A percentile compares a stretch with the other conserved stretches of the same genome.
phyloP scores from a whole-genome alignment of 2,797 vertebrate species.

The Acridotheres tristis region DNA sequence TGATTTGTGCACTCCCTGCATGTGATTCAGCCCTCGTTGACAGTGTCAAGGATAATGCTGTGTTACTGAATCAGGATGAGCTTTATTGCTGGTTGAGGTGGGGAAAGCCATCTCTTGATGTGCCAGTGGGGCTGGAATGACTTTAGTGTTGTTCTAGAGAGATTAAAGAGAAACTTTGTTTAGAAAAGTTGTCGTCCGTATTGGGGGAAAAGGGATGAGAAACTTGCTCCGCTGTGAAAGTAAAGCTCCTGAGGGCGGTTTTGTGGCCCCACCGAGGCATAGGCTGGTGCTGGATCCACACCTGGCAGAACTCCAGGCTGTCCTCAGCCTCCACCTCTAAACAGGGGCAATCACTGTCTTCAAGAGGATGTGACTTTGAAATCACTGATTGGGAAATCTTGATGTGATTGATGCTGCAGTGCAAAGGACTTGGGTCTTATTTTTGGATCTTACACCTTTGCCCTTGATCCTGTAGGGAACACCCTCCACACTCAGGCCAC shows the following conservation, averaged over 20 bases:
- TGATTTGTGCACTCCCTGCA: not conserved
- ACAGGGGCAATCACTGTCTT: accelerated
- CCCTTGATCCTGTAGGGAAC: not conserved
- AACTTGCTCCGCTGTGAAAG: not conserved
- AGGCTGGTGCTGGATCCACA: not conserved
- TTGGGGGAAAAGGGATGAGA: not conserved
- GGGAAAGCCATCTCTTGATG: not conserved
- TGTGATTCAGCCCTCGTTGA: not conserved
- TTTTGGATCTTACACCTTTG: not conserved
- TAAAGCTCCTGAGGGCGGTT: accelerated
- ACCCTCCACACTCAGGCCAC: not conserved
- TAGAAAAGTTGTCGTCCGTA: not conserved
- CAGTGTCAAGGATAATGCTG: not conserved
- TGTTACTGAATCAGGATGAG: not conserved
- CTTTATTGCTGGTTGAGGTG: not conserved
- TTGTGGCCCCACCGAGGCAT: not conserved
- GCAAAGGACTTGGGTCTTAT: not conserved
- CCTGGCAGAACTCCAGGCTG: not conserved
- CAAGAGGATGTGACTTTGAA: not conserved
- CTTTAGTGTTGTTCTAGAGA: not conserved
- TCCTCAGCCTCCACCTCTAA: not conserved
- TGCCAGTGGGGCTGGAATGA: not conserved
- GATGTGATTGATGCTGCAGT: not conserved
- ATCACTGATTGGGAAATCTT: not conserved
- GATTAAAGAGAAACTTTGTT: not conserved